These are phyloP conservation scores for Linurgus olivaceus DNA, from an alignment of 2,797 vertebrate species.

Conservation along the genomic window DNA sequence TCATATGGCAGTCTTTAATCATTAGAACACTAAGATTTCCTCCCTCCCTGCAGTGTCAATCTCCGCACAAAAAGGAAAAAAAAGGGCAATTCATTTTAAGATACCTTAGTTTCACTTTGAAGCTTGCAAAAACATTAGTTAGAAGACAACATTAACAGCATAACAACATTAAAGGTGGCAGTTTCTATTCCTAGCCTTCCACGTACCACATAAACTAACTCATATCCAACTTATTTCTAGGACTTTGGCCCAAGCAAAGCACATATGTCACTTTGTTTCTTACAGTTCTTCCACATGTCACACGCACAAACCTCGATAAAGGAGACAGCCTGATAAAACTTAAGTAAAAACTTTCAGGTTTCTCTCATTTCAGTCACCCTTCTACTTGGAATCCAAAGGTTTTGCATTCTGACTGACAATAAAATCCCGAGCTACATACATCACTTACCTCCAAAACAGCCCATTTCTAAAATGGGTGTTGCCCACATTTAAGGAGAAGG, in stretches of 20 bases:
- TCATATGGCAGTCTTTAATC: neutral
- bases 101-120: neutral
- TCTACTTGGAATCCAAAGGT: neutral
- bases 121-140: neutral
- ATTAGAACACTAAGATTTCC: neutral
- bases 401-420: neutral
- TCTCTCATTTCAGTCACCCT: neutral
- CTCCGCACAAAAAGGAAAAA: neutral
- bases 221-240: neutral
- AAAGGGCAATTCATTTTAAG: neutral
- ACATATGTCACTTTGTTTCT: neutral
- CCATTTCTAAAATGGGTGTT: neutral
- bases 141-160: neutral
- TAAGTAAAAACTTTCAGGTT: neutral
- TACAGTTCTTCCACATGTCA: neutral
- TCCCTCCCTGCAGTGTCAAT: neutral
- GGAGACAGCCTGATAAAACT: neutral
- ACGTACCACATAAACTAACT: neutral
- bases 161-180: too few species aligned
- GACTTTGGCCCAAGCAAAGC: neutral
- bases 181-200: constrained; percentile 7
- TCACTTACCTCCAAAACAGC: neutral
- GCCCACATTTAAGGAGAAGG: neutral
- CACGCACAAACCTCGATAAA: neutral
- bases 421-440: neutral